These are phyloP conservation scores for Trichonephila clavipes DNA, from an alignment of 1,140 invertebrate species.

Conservation along the genomic window DNA sequence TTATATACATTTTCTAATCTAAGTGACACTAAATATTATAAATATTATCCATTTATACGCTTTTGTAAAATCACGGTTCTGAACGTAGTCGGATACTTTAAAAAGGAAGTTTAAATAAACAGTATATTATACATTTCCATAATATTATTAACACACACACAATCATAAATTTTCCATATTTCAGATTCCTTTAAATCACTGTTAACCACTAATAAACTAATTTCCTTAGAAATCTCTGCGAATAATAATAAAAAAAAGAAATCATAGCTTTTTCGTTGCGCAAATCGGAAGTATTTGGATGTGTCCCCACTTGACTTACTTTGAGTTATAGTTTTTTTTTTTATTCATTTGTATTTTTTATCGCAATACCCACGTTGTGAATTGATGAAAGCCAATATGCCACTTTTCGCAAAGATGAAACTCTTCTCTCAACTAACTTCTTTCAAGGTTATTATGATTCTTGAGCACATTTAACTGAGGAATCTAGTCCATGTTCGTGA, in stretches of 20 bases:
- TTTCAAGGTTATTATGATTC: slow-evolving; percentile 21
- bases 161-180: no score
- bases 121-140: no score
- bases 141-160: no score
- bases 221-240: neutral
- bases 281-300: neutral
- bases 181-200: no score
- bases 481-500: neutral
- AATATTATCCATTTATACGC: no score
- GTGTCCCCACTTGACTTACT: neutral
- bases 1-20: no score
- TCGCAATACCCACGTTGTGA: neutral
- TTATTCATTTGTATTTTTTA: neutral
- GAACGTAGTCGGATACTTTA: no score
- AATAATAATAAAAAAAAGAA: neutral
- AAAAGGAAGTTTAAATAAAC: no score
- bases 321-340: neutral
- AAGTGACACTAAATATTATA: no score
- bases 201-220: no score
- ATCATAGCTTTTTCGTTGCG: neutral
- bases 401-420: neutral
- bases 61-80: no score
- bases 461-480: neutral
- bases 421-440: neutral
- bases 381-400: neutral